A percentile compares a stretch with the other conserved stretches of the same genome.
These are phyloP conservation scores for Drosophila macrothrix DNA, from an alignment of 2,888 invertebrate genomes.

Conservation along the genomic window DNA sequence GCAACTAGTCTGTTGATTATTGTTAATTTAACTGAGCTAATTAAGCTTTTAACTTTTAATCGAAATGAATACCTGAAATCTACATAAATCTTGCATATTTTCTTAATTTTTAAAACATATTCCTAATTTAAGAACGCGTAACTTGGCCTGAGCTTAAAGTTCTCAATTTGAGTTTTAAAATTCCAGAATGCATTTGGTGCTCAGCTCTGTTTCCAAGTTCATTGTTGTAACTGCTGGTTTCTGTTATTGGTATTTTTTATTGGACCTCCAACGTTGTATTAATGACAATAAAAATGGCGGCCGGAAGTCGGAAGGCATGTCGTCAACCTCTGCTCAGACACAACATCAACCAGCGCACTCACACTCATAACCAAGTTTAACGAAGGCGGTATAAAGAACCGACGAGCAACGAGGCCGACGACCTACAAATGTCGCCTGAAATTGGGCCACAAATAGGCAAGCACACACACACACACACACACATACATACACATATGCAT, in stretches of 20 bases:
- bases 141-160: background rate
- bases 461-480: slow-evolving; percentile 8
- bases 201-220: background rate
- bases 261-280: background rate
- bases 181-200: background rate
- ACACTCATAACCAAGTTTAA: slow-evolving; percentile 15
- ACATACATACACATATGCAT: background rate
- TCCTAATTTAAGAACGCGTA: background rate
- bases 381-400: slow-evolving; percentile 33
- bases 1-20: background rate
- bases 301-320: slow-evolving; percentile 19
- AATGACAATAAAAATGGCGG: slow-evolving; percentile 15
- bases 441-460: slow-evolving; percentile 62
- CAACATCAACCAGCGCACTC: slow-evolving; percentile 15
- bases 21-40: background rate
- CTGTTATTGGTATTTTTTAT: background rate
- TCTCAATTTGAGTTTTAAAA: no score
- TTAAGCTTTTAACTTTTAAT: background rate
- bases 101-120: background rate
- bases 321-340: slow-evolving; percentile 33
- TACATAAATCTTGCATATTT: background rate
- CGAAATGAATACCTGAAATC: background rate
- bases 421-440: slow-evolving; percentile 58
- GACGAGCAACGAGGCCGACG: slow-evolving; percentile 54
- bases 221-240: background rate